A percentile compares a stretch with the other conserved stretches of the same genome.
phyloP scores from a whole-genome alignment of 2,797 vertebrate genomes.

The Stomatorhinus walkeri region DNA sequence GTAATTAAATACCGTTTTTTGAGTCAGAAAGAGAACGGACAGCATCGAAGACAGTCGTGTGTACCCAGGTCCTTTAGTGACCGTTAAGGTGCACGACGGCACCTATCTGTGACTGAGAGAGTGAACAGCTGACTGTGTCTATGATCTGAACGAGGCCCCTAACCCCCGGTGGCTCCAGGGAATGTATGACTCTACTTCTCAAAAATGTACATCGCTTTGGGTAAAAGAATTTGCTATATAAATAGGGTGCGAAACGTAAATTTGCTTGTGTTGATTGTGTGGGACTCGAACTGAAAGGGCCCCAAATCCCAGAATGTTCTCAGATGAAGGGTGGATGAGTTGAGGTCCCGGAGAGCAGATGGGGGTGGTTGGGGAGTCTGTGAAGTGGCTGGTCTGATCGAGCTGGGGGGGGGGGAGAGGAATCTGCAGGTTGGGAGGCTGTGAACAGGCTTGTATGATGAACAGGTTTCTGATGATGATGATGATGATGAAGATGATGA shows the following conservation, averaged over 20 bases:
- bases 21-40: constrained; percentile 24
- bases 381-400: neutral
- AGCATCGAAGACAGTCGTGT: constrained; percentile 19
- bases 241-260: neutral
- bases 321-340: neutral
- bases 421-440: neutral
- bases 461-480: neutral
- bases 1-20: constrained; percentile 37
- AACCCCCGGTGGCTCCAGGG: neutral
- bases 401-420: neutral
- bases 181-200: neutral
- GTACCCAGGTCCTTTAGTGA: neutral
- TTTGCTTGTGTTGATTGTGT: neutral
- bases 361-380: neutral
- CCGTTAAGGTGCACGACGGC: neutral
- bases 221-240: neutral
- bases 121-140: neutral
- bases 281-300: neutral
- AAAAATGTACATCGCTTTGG: neutral
- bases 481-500: neutral
- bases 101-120: neutral
- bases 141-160: neutral
- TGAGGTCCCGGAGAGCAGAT: neutral
- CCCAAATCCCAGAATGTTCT: neutral
- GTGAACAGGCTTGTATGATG: neutral